Base-by-base conservation (phyloP, 2,797 vertebrate species). In the Hyperoplus lanceolatus region DNA sequence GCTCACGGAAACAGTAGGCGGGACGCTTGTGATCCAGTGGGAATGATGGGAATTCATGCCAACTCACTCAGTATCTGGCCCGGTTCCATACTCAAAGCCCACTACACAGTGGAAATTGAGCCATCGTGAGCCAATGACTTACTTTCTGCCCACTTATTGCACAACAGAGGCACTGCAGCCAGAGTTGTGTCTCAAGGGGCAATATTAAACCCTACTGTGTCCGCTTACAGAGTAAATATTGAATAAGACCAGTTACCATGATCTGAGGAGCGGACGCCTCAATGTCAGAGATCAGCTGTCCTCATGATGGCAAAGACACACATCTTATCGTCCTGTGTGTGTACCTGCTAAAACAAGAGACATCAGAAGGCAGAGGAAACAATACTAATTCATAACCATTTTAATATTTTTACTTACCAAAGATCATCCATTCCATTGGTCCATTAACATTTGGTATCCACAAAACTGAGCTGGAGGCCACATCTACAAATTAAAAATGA, bases 21-120 rank as follows among this genome's bases (percentile, higher is more conserved):
- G 50, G n/a, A 18, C 16, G 10, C 51, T 10, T 4, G 9, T 9
- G 9, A 21, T 36, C 54, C 18, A 4, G 15, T 51, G 49, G 6
- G 16, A 51, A 15, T 29, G 29, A 39, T 12, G 3, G 48, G n/a
- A 50, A 9, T 38, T 39, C 29, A 50, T 41, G 16, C 18, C 4
- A 49, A 62, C 11, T 1, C 29, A 62, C 11, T 1, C 29, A 77
- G 15, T 92, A 89, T 95, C 75, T 75, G 92, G 91, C 92, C 79
- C 84, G 71, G 88, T 93, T 93, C 92, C 92, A 87, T 90, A 87
- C 90, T 87, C 84, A 85, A 86, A 84, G 79, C 55, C 91, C 89
- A 93, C 81, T 15, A 39, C 68, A 42, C 77, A 80, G 83, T 69
- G 69, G 75, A 70, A 64, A 41, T 70, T 73, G 76, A 87, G 87